These are phyloP conservation scores for Panthera tigris DNA, from an alignment of 2,113 vertebrate genomes.

Conservation along the genomic window DNA sequence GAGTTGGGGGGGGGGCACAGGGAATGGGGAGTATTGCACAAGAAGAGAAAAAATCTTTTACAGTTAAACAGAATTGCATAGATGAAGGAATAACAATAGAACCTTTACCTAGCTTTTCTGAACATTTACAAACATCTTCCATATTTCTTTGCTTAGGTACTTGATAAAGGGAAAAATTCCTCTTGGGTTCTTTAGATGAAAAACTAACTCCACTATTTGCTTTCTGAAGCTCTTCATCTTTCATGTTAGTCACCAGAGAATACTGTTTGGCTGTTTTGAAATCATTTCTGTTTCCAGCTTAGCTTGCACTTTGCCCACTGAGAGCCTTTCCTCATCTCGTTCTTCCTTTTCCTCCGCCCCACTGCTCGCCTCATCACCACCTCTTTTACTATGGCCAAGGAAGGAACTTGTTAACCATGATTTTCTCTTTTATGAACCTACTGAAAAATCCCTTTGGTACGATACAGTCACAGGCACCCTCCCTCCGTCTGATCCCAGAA, in stretches of 20 bases:
- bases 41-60: slow-evolving; percentile 34
- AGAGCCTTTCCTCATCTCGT: neutral
- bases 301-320: neutral
- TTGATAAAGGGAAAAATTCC: neutral
- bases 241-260: slow-evolving; percentile 44
- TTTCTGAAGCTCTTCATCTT: slow-evolving; percentile 22
- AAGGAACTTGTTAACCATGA: neutral
- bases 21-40: neutral
- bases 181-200: slow-evolving; percentile 39
- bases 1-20: neutral
- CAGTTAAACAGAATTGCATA: slow-evolving; percentile 27
- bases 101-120: neutral
- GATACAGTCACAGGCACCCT: neutral
- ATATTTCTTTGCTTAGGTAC: slow-evolving; percentile 14
- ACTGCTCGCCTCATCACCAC: neutral
- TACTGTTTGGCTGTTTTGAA: slow-evolving; percentile 47
- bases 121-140: neutral
- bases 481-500: slow-evolving; percentile 20
- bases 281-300: neutral
- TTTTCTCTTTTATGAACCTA: neutral
- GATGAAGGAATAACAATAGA: slow-evolving; percentile 36
- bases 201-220: neutral
- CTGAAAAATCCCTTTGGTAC: neutral
- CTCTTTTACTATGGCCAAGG: neutral
- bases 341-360: neutral